Base-by-base conservation (phyloP, 1,140 invertebrate genomes). In the Probaryconus sp. region DNA sequence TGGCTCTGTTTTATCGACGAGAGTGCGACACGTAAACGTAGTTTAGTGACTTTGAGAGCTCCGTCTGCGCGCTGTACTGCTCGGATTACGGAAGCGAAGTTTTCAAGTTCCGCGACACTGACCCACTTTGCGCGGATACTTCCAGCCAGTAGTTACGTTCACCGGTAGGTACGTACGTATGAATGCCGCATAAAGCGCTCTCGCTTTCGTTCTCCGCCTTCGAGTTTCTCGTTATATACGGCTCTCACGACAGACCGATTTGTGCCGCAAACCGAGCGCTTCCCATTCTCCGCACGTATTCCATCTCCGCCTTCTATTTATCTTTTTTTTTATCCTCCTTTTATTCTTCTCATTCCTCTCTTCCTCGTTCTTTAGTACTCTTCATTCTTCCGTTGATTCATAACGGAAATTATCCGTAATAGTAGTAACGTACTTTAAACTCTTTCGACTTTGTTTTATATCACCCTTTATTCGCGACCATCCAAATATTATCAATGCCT, bases 51-150 rank as follows among this genome's bases (percentile, higher is more conserved):
- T 77, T 76, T 69, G 63, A 61, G 72, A 58, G 71, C 35, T 31
- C 33, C 51, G 72, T 64, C 72, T 69, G 72, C 68, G 68, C 68
- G 56, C 75, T 26, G 64, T 45, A 60, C 63, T 64, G 65, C 79
- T 86, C 84, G 79, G 83, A 87, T 87, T 87, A 87, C 86, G 85
- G 85, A 86, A 87, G 85, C 83, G 76, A 86, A 86, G 83, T 87
- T 87, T 87, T 87, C 85, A 86, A 87, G 85, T 86, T 87, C 84
- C 81, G 80, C 83, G 86, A 88, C 85, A 87, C 84, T 87, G 85
- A 88, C 85, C 86, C 84, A 87, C 83, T 87, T 87, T 85, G 74
- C 69, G 71, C 69, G 74, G 73, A 81, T 81, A 83, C 81, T 83
- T 79, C 72, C 78, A 82, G 82, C 78, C 79, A 80, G 80, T 81